phyloP scores from a whole-genome alignment of 2,888 invertebrate genomes.

The Caenorhabditis japonica region DNA sequence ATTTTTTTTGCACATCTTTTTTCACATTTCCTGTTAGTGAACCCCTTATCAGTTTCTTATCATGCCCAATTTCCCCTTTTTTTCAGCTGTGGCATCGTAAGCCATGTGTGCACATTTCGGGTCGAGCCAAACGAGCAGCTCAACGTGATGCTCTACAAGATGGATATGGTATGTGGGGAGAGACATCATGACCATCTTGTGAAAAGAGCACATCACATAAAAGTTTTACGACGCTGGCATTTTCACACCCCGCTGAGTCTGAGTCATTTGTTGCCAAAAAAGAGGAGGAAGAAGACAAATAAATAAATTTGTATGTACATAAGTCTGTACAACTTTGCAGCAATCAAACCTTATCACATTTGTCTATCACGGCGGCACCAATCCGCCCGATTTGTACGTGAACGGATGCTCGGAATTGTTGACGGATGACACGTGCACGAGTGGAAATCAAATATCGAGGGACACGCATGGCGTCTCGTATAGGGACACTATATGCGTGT shows the following conservation, averaged over 20 bases:
- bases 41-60: constrained; percentile 12
- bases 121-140: constrained; percentile 12
- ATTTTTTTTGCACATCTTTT: too few relatives aligned
- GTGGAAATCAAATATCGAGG: constrained; percentile 17
- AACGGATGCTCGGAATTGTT: constrained; percentile 27
- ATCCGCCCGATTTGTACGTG: constrained; percentile 17
- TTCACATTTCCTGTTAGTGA: background rate
- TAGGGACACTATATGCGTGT: constrained; percentile 21
- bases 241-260: too few relatives aligned
- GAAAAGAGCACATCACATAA: too few relatives aligned
- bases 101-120: constrained; percentile 9
- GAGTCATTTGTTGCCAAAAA: too few relatives aligned
- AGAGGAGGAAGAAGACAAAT: too few relatives aligned
- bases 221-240: too few relatives aligned
- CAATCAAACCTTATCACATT: constrained; percentile 37
- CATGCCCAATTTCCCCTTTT: background rate
- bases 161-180: constrained; percentile 36
- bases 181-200: too few relatives aligned
- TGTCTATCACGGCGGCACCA: constrained; percentile 6
- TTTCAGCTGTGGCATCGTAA: constrained; percentile 37
- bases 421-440: constrained; percentile 8
- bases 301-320: too few relatives aligned
- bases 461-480: constrained; percentile 25
- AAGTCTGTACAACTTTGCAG: too few relatives aligned
- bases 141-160: constrained; percentile 24